phyloP scores from a whole-genome alignment of 2,888 invertebrate species.

The Cheilosia pagana region DNA sequence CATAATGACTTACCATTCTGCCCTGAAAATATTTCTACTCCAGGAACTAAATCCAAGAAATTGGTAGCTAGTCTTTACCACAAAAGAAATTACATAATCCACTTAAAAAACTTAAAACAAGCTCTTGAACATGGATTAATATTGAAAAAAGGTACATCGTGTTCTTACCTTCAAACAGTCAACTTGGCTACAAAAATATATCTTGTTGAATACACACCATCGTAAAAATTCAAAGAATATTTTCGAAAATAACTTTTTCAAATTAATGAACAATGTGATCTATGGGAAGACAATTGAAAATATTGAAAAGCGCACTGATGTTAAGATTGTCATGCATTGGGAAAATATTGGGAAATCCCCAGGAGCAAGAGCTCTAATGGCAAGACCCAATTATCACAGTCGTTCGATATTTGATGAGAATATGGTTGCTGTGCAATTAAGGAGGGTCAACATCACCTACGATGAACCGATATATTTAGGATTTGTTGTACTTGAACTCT shows the following conservation, averaged over 20 bases:
- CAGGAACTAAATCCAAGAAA: no score
- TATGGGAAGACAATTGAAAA: background rate
- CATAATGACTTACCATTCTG: no score
- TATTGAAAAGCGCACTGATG: background rate
- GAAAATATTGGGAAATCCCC: background rate
- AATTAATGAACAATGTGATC: background rate
- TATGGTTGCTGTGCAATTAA: background rate
- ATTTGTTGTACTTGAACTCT: background rate
- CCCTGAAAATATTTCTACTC: no score
- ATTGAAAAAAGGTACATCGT: no score
- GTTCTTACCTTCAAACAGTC: no score
- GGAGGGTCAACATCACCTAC: background rate
- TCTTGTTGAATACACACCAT: no score
- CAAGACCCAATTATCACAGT: background rate
- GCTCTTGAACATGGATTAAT: no score
- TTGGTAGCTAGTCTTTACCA: no score
- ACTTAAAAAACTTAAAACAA: no score
- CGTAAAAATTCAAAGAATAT: background rate
- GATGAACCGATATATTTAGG: background rate
- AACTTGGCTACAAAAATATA: constrained; percentile 2
- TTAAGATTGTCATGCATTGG: background rate
- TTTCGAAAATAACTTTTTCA: background rate
- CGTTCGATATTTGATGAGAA: background rate
- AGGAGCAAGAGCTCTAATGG: background rate
- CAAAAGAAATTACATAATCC: no score